Evolutionary conservation across 1,140 invertebrate genomes (phyloP).

Genomic region (Brachionus calyciflorus): DNA sequence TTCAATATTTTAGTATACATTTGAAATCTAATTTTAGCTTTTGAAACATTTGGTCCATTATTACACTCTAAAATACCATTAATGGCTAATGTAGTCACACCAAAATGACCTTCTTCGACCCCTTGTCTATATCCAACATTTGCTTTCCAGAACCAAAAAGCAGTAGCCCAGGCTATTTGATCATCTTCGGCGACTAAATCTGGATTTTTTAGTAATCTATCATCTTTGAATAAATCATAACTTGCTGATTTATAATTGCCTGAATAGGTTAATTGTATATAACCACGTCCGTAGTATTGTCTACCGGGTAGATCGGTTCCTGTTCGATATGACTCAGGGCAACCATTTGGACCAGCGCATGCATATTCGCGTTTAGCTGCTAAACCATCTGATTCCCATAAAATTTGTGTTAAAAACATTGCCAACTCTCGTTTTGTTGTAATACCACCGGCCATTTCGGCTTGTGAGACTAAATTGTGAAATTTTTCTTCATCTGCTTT

Average conservation of each 20-base stretch:
- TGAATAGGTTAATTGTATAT: conserved; percentile 32
- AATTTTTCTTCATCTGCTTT: not conserved
- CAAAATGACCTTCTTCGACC: conserved; percentile 25
- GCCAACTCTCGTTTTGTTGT: not conserved
- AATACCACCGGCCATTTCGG: not conserved
- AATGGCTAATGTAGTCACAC: not conserved
- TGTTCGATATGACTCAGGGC: not conserved
- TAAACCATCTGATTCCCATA: conserved; percentile 37
- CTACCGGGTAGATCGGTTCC: not conserved
- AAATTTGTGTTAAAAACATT: conserved; percentile 26
- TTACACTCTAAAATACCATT: conserved; percentile 3
- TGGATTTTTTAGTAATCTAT: conserved; percentile 40
- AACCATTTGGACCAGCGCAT: not conserved
- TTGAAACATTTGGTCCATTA: not conserved
- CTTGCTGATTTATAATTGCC: conserved; percentile 22
- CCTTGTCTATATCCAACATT: not conserved
- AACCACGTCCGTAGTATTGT: conserved; percentile 31
- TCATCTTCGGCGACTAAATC: not conserved
- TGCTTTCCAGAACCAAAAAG: conserved; percentile 32
- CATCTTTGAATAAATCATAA: not conserved
- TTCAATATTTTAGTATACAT: conserved; percentile 6
- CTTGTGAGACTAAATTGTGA: conserved; percentile 9
- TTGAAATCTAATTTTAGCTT: not conserved
- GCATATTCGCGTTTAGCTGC: conserved; percentile 9
- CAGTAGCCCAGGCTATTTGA: not conserved